A percentile compares a stretch with the other conserved stretches of the same genome.
These are phyloP conservation scores for Falco rusticolus DNA, from an alignment of 2,797 vertebrate species.

Conservation along the genomic window DNA sequence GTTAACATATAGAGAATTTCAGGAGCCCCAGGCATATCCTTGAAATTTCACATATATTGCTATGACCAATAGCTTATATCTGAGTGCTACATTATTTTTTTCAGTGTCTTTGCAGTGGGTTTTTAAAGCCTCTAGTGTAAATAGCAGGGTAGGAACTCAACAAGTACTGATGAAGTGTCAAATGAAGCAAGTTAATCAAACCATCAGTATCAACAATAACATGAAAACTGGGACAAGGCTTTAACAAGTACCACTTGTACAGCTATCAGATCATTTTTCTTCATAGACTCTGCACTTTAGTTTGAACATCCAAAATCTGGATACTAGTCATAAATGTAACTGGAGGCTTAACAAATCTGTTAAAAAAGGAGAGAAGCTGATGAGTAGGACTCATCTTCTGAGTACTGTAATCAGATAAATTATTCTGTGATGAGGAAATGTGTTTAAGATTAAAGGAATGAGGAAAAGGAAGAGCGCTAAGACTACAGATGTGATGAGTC, in stretches of 20 bases:
- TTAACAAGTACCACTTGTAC: slow-evolving; percentile 2
- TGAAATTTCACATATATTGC: background rate
- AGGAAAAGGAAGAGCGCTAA: slow-evolving; percentile 6
- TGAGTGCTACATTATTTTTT: background rate
- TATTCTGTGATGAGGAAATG: slow-evolving; percentile 23
- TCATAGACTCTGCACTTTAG: background rate
- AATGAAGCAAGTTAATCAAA: slow-evolving; percentile 15
- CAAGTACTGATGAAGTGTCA: background rate
- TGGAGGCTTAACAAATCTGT: background rate
- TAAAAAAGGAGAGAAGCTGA: slow-evolving; percentile 17
- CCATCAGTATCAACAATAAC: background rate
- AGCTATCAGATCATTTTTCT: background rate
- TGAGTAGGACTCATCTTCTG: slow-evolving; percentile 31
- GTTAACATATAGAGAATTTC: background rate
- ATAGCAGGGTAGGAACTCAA: background rate
- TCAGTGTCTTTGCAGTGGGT: background rate
- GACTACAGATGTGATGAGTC: slow-evolving; percentile 11
- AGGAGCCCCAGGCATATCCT: background rate
- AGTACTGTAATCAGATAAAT: slow-evolving; percentile 54
- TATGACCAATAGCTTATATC: background rate
- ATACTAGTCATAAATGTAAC: slow-evolving; percentile 4
- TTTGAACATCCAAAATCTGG: slow-evolving; percentile 6
- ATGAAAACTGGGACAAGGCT: background rate
- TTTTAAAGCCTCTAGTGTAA: background rate
- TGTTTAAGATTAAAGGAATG: slow-evolving; percentile 30